phyloP scores from a whole-genome alignment of 2,888 invertebrate species.

The Chymomyza fuscimana region DNA sequence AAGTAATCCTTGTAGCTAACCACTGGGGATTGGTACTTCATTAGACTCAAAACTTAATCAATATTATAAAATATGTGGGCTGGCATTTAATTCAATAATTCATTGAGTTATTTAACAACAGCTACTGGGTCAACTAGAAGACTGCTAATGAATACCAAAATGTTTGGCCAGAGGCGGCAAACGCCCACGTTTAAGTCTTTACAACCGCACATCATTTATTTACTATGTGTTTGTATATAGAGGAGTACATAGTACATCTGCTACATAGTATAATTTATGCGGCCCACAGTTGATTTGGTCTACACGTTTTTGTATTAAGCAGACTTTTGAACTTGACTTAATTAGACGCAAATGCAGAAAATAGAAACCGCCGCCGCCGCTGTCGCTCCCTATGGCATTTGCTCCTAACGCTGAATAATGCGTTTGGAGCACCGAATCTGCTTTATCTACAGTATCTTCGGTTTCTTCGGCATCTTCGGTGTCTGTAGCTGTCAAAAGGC shows the following conservation, averaged over 20 bases:
- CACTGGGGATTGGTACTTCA: slow-evolving; percentile 8
- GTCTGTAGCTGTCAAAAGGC: slow-evolving; percentile 39
- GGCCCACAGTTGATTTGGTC: slow-evolving; percentile 35
- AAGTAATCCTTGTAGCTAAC: background rate
- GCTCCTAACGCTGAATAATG: slow-evolving; percentile 16
- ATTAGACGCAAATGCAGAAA: slow-evolving; percentile 58
- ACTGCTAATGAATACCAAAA: slow-evolving; percentile 45
- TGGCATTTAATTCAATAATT: slow-evolving; percentile 33
- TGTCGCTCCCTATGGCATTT: slow-evolving; percentile 27
- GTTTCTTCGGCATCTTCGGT: background rate
- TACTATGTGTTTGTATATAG: background rate
- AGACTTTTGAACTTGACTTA: slow-evolving; percentile 66
- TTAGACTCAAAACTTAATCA: slow-evolving; percentile 28
- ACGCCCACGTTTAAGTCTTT: slow-evolving; percentile 13
- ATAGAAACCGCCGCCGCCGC: slow-evolving; percentile 46
- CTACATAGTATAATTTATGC: slow-evolving; percentile 54
- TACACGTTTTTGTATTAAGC: slow-evolving; percentile 41
- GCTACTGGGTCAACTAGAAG: slow-evolving; percentile 22
- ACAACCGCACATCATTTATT: slow-evolving; percentile 10
- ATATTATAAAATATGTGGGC: slow-evolving; percentile 50
- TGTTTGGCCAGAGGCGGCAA: slow-evolving; percentile 28
- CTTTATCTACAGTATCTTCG: slow-evolving; percentile 4
- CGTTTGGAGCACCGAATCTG: slow-evolving; percentile 36
- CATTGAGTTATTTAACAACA: slow-evolving; percentile 38
- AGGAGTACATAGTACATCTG: background rate